Base-by-base conservation (phyloP, 2,797 vertebrate genomes). In the Lophura swinhoii region DNA sequence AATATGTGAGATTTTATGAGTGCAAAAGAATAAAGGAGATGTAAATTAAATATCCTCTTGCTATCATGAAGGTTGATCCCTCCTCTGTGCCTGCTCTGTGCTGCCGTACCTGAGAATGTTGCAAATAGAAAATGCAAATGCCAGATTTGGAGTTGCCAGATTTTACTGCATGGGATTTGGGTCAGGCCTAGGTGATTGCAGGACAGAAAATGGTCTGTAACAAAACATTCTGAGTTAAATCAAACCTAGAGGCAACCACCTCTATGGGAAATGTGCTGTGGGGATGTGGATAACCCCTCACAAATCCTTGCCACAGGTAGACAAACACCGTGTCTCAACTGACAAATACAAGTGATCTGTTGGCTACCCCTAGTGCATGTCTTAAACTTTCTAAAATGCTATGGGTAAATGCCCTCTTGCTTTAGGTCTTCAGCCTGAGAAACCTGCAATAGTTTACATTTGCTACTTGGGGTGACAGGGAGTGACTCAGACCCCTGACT, bases 401-500 rank as follows among this genome's bases (percentile, higher is more conserved):
- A 29, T 29, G 37, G 14, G 11, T 59, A 41, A 44, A 66, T 59
- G 63, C 46, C 33, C 23, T 74, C 67, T 69, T 15, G 20, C 23
- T 72, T 51, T 60, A 82, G 31, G 4, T 86, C 74, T 86, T 64
- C 56, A 74, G 51, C 35, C 10, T 86, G 35, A 74, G 72, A 82
- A 86, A 70, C 31, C 44, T 1, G 6, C 28, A 70, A 3, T 39
- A 49, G 23, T 55, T 41, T 73, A 17, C 24, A 26, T 26, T 37
- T 60, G 62, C n/a, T 74, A 29, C 62, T 69, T 60, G 53, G 58
- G 37, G 49, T 49, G 20, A 73, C 43, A 37, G 31, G 6, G 14
- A 77, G 26, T 0, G 0, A 70, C 12, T 20, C 10, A 24, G 43
- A 12, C 15, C 16, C 44, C 28, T 1, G 0, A 23, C 10, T 8